Conservation (phyloP, 2,797 vertebrate genomes). For the Cuniculus paca region DNA sequence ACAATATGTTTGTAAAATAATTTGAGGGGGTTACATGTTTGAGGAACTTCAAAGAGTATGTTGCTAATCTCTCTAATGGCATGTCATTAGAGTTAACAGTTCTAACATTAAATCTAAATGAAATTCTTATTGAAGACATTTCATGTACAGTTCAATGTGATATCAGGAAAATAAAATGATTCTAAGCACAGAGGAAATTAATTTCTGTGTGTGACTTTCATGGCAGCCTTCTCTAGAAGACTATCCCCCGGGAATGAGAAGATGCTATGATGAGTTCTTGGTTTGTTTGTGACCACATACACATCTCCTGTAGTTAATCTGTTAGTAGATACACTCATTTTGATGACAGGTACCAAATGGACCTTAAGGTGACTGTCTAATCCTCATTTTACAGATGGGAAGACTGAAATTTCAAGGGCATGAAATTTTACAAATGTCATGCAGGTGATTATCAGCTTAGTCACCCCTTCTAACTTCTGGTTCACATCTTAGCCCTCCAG, state of each 20-base stretch:
- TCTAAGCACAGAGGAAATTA: neutral
- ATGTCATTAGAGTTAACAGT: slow-evolving; percentile 87
- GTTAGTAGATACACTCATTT: neutral
- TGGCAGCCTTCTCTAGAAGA: neutral
- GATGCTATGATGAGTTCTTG: neutral
- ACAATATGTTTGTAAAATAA: slow-evolving; percentile 54
- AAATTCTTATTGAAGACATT: slow-evolving; percentile 84
- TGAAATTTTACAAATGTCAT: neutral
- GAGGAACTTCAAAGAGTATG: slow-evolving; percentile 83
- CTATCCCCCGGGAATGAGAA: neutral
- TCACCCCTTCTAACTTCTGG: neutral
- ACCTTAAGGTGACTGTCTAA: neutral
- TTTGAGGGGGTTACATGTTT: slow-evolving; percentile 78
- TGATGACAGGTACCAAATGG: slow-evolving; percentile 2
- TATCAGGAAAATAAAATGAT: neutral
- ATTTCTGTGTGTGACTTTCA: slow-evolving; percentile 20
- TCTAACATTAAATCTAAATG: slow-evolving; percentile 88
- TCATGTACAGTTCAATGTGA: slow-evolving; percentile 71
- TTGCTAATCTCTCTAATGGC: slow-evolving; percentile 83
- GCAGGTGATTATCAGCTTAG: too few species aligned
- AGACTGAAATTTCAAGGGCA: neutral
- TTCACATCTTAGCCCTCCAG: neutral
- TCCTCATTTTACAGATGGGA: neutral
- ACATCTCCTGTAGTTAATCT: neutral
- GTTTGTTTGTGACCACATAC: neutral